Base-by-base conservation (phyloP, 2,888 invertebrate species). In the Orthosia incerta region DNA sequence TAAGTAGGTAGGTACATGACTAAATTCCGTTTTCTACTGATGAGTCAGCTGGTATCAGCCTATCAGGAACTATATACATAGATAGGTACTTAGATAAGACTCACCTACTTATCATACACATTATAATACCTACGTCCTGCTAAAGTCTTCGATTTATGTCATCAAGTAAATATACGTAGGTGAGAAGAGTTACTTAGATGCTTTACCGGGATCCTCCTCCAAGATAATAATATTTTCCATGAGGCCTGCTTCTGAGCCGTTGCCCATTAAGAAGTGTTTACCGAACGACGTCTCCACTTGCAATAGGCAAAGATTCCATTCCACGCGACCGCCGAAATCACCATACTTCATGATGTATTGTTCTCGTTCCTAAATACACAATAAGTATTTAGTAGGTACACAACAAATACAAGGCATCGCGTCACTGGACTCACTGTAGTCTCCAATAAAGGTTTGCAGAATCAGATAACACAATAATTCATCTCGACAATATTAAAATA, bases 201-300 rank as follows among this genome's bases (percentile, higher is more conserved):
- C 48, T 71, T 86, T 83, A 79, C 84, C 84, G 31, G 70, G 61
- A 59, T 78, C 74, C 12, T 86, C 80, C 18, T 84, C 77, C 70
- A 85, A 76, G 26, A 91, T 87, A 45, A 91, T 82, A 55, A 86
- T 74, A 66, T 91, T 90, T 68, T 89, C 87, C 61, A 91, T 79
- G 23, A 90, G 59, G 45, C 91, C 91, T 9, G 87, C 79, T n/a
- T 86, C 69, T 5, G 73, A 66, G 7, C 89, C 89, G 48, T 86
- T 83, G 39, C 89, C 91, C 76, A 90, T 88, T 46, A 91, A 74
- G 71, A 84, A 89, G 73, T 91, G 91, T 69, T 87, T 90, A 23
- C 86, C 88, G 11, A 83, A 46, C 0, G 86, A 82, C 0, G 89
- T 84, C 60, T 87, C 86, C 65, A 91, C 85, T 81, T 90, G 88